These are phyloP conservation scores for Bettongia penicillata DNA, from an alignment of 2,113 vertebrate species.

Conservation along the genomic window DNA sequence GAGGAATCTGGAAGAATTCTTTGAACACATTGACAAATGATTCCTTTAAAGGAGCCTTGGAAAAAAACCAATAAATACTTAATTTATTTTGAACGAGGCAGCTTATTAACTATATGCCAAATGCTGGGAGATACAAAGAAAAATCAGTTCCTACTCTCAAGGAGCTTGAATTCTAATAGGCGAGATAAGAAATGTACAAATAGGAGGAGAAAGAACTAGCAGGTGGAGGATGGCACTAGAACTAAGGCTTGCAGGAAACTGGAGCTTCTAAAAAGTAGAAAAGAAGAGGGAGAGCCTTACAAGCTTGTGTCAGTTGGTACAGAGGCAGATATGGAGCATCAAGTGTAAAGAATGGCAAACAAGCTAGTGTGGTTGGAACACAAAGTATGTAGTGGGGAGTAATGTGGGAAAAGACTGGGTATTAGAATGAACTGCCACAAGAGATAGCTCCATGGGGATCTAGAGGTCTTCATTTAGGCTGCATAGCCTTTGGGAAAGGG, in stretches of 20 bases:
- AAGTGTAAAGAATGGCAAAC: background rate
- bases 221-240: background rate
- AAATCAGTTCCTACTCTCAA: background rate
- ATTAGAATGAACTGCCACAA: background rate
- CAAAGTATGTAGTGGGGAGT: background rate
- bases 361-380: background rate
- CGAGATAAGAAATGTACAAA: background rate
- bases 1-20: background rate
- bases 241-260: background rate
- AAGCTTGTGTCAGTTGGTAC: background rate
- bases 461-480: background rate
- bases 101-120: background rate
- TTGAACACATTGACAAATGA: conserved; percentile 25
- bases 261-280: background rate
- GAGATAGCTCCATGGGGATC: background rate
- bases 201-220: background rate
- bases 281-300: background rate
- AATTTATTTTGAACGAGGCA: conserved; percentile 9
- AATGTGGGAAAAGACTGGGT: background rate
- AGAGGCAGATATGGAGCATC: background rate
- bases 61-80: conserved; percentile 50
- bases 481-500: background rate
- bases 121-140: background rate
- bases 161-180: background rate
- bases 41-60: conserved; percentile 33